Base-by-base conservation (phyloP, 1,140 invertebrate species). In the Drosophila ironensis region DNA sequence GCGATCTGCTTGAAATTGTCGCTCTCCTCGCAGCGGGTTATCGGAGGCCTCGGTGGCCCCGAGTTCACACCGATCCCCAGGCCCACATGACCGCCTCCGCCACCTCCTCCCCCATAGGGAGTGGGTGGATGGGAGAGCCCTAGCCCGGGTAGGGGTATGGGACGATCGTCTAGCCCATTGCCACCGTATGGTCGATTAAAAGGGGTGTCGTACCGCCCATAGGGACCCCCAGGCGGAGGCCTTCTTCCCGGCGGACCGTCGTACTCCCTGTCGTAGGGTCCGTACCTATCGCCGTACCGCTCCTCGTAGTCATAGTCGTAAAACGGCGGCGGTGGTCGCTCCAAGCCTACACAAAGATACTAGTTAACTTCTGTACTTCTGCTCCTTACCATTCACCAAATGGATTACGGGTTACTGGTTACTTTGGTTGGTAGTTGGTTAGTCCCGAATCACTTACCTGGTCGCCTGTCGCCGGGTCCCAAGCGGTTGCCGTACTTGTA, bases 1-100 rank as follows among this genome's bases (percentile, higher is more conserved):
- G 95, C 94, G 17, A 95, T 93, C 92, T 96, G 95, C 87, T 95
- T 94, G 77, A 96, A 96, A 77, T 93, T 94, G 64, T 96, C 95
- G 30, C 92, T 92, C 28, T 95, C 95, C 71, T 96, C 95, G 86
- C 95, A 96, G 33, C 93, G 90, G 1, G 93, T 86, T 33, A 81
- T 71, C 6, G 73, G 80, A 14, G 89, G 81, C 14, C 90, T 74
- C 17, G 87, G 72, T 24, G 87, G 59, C 7, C 87, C 90, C 63
- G 56, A 54, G 8, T 75, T 86, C 4, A 61, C 52, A 17, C 72
- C 60, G 8, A 77, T 53, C n/a, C 72, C 72, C 1, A 71, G 47
- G 9, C 71, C 80, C 4, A 50, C 50, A 48, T 84, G 71, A 8
- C 68, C 64, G 38, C 48, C 56, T 1, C 78, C 67, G 4, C 44